Base-by-base conservation (phyloP, 1,140 invertebrate species). In the Bemisia tabaci region DNA sequence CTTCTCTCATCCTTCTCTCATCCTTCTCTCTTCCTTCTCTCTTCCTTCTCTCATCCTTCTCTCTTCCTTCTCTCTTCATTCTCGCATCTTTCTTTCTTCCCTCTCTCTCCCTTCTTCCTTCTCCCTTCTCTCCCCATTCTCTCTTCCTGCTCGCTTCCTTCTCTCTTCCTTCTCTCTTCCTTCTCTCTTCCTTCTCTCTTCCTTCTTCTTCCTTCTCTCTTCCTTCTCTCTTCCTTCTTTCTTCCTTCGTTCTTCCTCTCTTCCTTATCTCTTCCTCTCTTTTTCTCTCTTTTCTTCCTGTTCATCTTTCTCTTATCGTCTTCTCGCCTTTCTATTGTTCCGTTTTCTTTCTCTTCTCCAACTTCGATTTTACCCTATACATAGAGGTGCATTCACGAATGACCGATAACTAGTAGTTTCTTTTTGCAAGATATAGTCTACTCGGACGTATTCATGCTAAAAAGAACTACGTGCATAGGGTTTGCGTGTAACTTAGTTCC, bases 121-220 rank as follows among this genome's bases (percentile, higher is more conserved):
- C 33, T 48, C 33, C 17, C 33, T 48, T 33, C 48, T 33, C 22
- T 22, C 22, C 33, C 22, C 33, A n/a, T 22, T 48, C 63, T 64
- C 63, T 64, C 63, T 64, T 33, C 48, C 63, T 64, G 12, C n/a
- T 22, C 48, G 26, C 48, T 33, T 24, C 63, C 48, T 17, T 48
- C 33, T 48, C 33, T 48, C 33, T 48, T 17, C 17, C 33, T 48
- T 17, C 17, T 17, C 17, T 33, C 48, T 33, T 64, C 63, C 48
- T 33, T n/a, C 2, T 64, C 63, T 39, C 63, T 24, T 22, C 24
- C 33, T 48, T 17, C 17, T 17, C 17, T 17, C 17, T 17, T 48
- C 33, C 17, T 17, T 48, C 33, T 48, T 17, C 17, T 17, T 48
- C 33, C 17, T 17, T 48, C 33, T 48, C 33, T 48, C 33, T 48